phyloP scores from a whole-genome alignment of 2,888 invertebrate genomes.

The Macaria liturata region DNA sequence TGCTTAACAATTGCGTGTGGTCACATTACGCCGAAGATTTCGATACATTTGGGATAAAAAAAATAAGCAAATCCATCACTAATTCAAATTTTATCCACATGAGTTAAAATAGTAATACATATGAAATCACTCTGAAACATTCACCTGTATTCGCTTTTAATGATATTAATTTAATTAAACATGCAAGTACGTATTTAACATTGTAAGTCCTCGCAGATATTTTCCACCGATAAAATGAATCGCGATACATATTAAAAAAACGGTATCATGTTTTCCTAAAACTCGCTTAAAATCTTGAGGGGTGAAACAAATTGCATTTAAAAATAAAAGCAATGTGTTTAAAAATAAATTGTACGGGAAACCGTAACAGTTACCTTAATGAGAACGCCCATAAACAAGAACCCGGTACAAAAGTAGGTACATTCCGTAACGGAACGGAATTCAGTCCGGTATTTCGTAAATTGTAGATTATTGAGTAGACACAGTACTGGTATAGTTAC shows the following conservation, averaged over 20 bases:
- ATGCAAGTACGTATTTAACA: too few relatives aligned
- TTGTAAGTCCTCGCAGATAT: too few relatives aligned
- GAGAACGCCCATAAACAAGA: conserved; percentile 71
- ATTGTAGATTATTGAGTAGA: conserved; percentile 31
- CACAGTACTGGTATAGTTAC: conserved; percentile 5
- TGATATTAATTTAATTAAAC: too few relatives aligned
- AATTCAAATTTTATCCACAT: too few relatives aligned
- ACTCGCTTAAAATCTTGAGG: conserved; percentile 23
- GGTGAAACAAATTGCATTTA: conserved; percentile 44
- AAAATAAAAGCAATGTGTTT: conserved; percentile 42
- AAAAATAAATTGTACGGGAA: conserved; percentile 50
- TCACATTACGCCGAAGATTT: too few relatives aligned
- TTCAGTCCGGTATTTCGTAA: conserved; percentile 42
- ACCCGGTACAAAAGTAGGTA: conserved; percentile 44
- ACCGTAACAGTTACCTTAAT: conserved; percentile 69
- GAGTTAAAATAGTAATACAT: too few relatives aligned
- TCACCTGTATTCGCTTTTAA: too few relatives aligned
- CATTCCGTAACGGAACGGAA: conserved; percentile 46
- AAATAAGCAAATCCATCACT: too few relatives aligned
- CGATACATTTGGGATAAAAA: too few relatives aligned
- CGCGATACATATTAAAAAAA: neutral
- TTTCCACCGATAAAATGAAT: neutral
- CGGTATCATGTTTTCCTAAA: conserved; percentile 8
- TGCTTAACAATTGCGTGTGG: too few relatives aligned
- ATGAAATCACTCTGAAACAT: too few relatives aligned